Evolutionary conservation across 2,888 invertebrate genomes (phyloP).

Genomic region (Lumbricus terrestris): DNA sequence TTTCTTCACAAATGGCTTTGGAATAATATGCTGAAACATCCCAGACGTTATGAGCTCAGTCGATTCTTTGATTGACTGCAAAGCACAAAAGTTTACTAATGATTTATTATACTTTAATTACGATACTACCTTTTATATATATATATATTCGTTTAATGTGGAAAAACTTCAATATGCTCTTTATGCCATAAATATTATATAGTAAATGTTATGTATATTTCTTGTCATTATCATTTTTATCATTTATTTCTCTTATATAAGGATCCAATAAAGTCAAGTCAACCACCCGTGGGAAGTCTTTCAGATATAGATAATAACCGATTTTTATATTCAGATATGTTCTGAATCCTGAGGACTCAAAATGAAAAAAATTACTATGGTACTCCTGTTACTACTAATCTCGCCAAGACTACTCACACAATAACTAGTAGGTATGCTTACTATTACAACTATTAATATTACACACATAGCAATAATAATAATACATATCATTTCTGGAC

Average conservation of each 20-base stretch:
- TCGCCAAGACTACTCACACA: background rate
- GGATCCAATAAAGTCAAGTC: background rate
- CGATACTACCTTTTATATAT: too few species aligned
- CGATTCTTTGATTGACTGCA: constrained; percentile 80
- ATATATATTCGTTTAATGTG: too few species aligned
- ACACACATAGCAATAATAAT: background rate
- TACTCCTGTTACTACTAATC: background rate
- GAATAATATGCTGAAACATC: constrained; percentile 92
- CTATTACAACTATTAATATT: background rate
- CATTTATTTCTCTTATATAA: background rate
- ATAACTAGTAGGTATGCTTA: background rate
- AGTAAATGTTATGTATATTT: background rate
- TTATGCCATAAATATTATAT: background rate
- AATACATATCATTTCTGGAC: background rate
- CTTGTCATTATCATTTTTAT: background rate
- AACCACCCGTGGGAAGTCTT: background rate
- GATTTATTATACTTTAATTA: background rate
- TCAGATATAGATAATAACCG: background rate
- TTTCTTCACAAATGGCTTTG: constrained; percentile 71
- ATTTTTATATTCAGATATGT: background rate
- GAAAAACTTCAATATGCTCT: too few species aligned
- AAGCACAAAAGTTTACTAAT: background rate
- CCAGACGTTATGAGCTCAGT: constrained; percentile 91
- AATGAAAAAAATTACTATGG: background rate
- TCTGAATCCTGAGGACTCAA: background rate